phyloP scores from a whole-genome alignment of 2,113 vertebrate genomes.

The Pedionomus torquatus region DNA sequence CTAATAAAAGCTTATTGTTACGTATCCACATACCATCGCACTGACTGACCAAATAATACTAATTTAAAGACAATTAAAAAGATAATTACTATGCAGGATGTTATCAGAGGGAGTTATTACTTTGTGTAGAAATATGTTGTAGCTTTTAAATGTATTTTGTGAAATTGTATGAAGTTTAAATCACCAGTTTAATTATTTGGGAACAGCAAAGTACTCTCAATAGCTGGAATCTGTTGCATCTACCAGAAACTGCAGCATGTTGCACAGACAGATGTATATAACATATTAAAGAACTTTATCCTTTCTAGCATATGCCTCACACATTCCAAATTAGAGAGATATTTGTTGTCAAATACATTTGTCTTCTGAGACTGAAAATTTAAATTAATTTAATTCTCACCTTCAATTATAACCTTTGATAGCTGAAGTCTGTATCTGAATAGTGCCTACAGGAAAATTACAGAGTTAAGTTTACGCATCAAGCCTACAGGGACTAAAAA shows the following conservation, averaged over 20 bases:
- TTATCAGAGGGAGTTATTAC: neutral
- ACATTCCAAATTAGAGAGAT: neutral
- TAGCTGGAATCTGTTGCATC: neutral
- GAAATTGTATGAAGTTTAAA: neutral
- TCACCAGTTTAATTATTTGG: neutral
- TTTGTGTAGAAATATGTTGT: neutral
- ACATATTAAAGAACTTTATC: neutral
- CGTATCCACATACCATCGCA: neutral
- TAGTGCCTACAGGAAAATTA: neutral
- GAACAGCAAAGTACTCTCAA: neutral
- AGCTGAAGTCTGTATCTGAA: neutral
- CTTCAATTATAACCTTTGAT: neutral
- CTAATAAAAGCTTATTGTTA: neutral
- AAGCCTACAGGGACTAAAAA: neutral
- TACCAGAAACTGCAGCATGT: neutral
- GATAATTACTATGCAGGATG: neutral
- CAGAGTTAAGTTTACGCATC: neutral
- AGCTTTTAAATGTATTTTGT: neutral
- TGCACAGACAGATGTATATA: neutral
- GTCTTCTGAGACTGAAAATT: neutral
- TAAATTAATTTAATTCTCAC: neutral
- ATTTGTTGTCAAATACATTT: neutral
- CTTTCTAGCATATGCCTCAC: neutral
- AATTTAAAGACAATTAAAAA: neutral
- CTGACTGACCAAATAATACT: neutral